Conservation (phyloP, 1,140 invertebrate genomes). For the Drosophila varians region DNA sequence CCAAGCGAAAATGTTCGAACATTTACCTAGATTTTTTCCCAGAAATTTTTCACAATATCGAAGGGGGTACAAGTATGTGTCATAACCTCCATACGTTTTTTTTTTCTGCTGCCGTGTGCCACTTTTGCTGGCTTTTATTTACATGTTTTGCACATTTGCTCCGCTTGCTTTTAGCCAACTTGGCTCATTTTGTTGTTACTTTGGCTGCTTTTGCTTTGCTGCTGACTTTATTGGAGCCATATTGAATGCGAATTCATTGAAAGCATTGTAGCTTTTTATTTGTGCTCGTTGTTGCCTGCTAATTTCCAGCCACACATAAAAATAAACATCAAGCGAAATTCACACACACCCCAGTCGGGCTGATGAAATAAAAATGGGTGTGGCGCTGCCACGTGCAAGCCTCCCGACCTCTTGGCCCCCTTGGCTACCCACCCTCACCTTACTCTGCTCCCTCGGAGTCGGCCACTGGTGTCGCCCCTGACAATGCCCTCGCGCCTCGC, state of each 20-base stretch:
- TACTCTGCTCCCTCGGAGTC: not conserved
- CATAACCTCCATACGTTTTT: slow-evolving; percentile 45
- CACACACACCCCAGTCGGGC: not conserved
- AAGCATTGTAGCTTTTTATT: slow-evolving; percentile 37
- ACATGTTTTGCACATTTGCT: slow-evolving; percentile 67
- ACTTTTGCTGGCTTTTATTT: slow-evolving; percentile 65
- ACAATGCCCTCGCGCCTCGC: slow-evolving; percentile 30
- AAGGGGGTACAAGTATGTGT: slow-evolving; percentile 15
- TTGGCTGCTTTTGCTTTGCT: slow-evolving; percentile 26
- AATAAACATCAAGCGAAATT: slow-evolving; percentile 24
- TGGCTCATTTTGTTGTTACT: slow-evolving; percentile 41
- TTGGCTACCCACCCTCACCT: not conserved
- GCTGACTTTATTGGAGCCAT: slow-evolving; percentile 64
- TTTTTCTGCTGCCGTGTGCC: slow-evolving; percentile 47
- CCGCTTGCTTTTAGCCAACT: slow-evolving; percentile 52
- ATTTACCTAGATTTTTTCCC: slow-evolving; percentile 35
- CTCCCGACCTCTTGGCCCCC: slow-evolving; percentile 17
- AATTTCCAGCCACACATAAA: slow-evolving; percentile 57
- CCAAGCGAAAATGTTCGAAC: slow-evolving; percentile 16
- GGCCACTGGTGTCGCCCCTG: not conserved
- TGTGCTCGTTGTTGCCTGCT: slow-evolving; percentile 47
- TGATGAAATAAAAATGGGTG: slow-evolving; percentile 56
- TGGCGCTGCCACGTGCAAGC: slow-evolving; percentile 63
- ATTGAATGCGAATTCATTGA: slow-evolving; percentile 61
- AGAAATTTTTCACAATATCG: slow-evolving; percentile 44